Percentiles rank a stretch among this genome's conserved stretches.
phyloP scores from a whole-genome alignment of 2,113 vertebrate species.

The Guaruba guarouba region DNA sequence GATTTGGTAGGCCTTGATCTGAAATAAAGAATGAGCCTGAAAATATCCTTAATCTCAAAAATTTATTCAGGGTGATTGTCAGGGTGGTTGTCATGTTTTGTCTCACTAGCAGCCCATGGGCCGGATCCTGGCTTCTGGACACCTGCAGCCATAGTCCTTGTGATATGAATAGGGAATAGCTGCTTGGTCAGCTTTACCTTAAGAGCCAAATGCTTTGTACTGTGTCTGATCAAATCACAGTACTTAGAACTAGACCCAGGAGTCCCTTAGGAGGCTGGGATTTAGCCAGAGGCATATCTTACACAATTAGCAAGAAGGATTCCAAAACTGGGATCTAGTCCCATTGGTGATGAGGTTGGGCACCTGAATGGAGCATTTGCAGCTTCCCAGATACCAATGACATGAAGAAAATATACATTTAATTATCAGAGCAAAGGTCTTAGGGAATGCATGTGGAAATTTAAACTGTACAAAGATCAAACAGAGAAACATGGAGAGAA shows the following conservation, averaged over 20 bases:
- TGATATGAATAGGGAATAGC: not conserved
- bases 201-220: not conserved
- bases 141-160: rapidly evolving
- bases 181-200: not conserved
- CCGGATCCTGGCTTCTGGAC: not conserved
- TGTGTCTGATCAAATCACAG: not conserved
- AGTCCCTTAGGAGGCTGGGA: not conserved
- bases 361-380: not conserved
- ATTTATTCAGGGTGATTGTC: not conserved
- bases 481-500: not conserved
- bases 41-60: not conserved
- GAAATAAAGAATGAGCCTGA: not conserved
- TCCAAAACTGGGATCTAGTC: not conserved
- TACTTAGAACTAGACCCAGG: not conserved
- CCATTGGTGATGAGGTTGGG: not conserved
- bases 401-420: not conserved
- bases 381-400: not conserved
- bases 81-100: not conserved
- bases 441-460: not conserved
- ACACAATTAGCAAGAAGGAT: not conserved
- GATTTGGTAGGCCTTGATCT: not conserved
- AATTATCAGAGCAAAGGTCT: not conserved
- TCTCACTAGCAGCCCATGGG: not conserved
- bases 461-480: not conserved
- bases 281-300: not conserved